phyloP scores from a whole-genome alignment of 2,888 invertebrate genomes.

The Laspeyria flexula region DNA sequence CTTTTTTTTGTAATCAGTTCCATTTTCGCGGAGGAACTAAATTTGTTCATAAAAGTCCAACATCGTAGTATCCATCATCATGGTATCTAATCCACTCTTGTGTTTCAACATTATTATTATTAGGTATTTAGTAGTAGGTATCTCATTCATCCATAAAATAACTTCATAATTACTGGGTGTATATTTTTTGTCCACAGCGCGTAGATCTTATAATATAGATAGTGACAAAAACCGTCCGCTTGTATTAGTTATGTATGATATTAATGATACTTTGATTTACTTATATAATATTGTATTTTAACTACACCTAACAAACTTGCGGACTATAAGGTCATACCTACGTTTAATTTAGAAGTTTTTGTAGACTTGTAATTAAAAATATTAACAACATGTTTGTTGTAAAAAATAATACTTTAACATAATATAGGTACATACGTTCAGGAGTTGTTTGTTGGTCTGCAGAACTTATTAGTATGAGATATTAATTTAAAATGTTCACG shows the following conservation, averaged over 20 bases:
- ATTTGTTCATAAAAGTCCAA: no score
- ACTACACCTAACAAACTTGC: neutral
- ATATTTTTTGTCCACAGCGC: slow-evolving; percentile 27
- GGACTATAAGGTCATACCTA: slow-evolving; percentile 14
- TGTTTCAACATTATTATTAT: no score
- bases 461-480: neutral
- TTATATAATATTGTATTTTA: slow-evolving; percentile 9
- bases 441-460: no score
- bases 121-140: no score
- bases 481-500: neutral
- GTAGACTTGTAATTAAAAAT: slow-evolving; percentile 7
- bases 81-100: no score
- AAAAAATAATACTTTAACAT: slow-evolving; percentile 21
- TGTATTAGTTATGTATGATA: no score
- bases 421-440: neutral
- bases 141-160: no score
- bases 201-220: slow-evolving; percentile 16
- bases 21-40: no score
- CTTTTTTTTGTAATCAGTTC: no score
- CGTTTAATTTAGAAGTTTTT: slow-evolving; percentile 27
- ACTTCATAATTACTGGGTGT: slow-evolving; percentile 9
- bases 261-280: slow-evolving; percentile 38
- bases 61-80: no score
- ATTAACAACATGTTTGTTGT: slow-evolving; percentile 2
- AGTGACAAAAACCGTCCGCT: slow-evolving; percentile 27